These are phyloP conservation scores for Baronia brevicornis DNA, from an alignment of 2,888 invertebrate species.

Conservation along the genomic window DNA sequence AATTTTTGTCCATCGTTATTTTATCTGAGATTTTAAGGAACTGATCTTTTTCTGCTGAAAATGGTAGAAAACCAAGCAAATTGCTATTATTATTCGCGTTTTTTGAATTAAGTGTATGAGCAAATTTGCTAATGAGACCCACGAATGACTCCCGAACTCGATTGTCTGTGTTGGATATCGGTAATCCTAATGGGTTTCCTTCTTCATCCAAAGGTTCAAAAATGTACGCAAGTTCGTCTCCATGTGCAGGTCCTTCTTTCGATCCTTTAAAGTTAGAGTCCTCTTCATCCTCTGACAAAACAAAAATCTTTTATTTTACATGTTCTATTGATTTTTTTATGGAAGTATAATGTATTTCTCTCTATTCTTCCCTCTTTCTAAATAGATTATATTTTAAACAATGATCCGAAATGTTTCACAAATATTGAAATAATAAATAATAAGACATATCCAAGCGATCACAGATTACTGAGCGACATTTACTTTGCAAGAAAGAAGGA, in stretches of 20 bases:
- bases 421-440: too few relatives aligned
- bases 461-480: too few relatives aligned
- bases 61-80: slow-evolving; percentile 32
- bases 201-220: slow-evolving; percentile 79
- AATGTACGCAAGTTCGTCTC: slow-evolving; percentile 83
- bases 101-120: slow-evolving; percentile 47
- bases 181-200: slow-evolving; percentile 67
- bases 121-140: slow-evolving; percentile 80
- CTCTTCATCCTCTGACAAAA: slow-evolving; percentile 16
- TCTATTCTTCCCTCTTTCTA: too few relatives aligned
- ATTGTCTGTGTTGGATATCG: slow-evolving; percentile 71
- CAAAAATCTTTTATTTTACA: slow-evolving; percentile 1
- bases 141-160: slow-evolving; percentile 80
- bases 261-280: slow-evolving; percentile 23
- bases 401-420: too few relatives aligned
- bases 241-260: slow-evolving; percentile 74
- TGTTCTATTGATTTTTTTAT: background rate
- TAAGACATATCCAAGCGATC: too few relatives aligned
- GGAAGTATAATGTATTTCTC: too few relatives aligned
- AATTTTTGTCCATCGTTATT: slow-evolving; percentile 48
- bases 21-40: slow-evolving; percentile 47
- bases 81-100: slow-evolving; percentile 24
- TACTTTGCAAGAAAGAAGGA: too few relatives aligned
- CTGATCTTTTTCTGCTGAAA: slow-evolving; percentile 42
- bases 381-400: too few relatives aligned